These are phyloP conservation scores for Sepiola atlantica DNA, from an alignment of 2,888 invertebrate species.

Conservation along the genomic window DNA sequence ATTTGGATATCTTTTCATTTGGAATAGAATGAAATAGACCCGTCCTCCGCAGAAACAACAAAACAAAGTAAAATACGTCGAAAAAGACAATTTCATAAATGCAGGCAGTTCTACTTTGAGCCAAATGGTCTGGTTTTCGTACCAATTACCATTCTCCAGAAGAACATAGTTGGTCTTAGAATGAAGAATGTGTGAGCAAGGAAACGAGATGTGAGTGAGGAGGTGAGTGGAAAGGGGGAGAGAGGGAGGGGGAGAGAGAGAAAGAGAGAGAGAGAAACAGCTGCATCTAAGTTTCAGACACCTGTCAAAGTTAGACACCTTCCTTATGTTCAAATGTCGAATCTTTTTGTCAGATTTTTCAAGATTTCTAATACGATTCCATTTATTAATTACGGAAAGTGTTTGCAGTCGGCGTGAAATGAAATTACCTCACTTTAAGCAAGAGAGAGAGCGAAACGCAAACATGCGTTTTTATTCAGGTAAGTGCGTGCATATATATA, in stretches of 20 bases:
- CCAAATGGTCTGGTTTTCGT: background rate
- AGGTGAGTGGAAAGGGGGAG: no score
- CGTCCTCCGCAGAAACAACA: background rate
- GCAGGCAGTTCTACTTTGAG: background rate
- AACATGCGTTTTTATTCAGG: background rate
- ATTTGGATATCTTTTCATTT: no score
- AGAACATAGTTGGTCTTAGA: background rate
- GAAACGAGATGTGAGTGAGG: no score
- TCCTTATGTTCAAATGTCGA: background rate
- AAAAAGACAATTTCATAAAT: background rate
- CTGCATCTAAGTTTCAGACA: background rate
- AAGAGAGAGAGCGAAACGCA: background rate
- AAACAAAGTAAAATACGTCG: background rate
- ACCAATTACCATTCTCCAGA: background rate
- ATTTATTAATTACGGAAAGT: background rate
- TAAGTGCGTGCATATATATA: no score
- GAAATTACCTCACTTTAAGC: background rate
- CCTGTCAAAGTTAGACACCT: constrained; percentile 8
- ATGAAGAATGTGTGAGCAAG: background rate
- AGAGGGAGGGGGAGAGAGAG: background rate
- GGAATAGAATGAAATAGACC: no score
- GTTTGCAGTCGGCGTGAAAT: background rate
- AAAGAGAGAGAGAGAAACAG: background rate
- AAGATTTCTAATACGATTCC: background rate
- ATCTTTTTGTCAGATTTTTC: background rate